Evolutionary conservation across 1,140 invertebrate species (phyloP), one percentile per base, ranked within the genome.

Genomic region (Maconellicoccus hirsutus): DNA sequence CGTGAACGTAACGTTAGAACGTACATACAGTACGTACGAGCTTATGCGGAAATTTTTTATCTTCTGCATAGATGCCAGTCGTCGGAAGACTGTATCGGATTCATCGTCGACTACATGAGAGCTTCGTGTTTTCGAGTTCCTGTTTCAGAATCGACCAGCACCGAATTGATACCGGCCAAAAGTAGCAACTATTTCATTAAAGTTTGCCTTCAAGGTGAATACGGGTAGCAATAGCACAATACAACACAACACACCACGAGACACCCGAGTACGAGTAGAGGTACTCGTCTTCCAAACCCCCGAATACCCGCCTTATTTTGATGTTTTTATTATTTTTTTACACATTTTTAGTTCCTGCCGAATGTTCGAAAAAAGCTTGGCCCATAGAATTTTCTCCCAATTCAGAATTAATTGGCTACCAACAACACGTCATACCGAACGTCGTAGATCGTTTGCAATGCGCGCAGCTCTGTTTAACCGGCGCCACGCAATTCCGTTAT

Each of bases 401-500:
- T 8, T 78, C 77, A 39, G 80, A 81, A 73, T 73, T 83, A 8
- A 74, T 76, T 0, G 82, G 81, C 16, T 79, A 77, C 71, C 79
- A 81, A 66, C 75, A 78, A 70, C 70, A 75, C 1, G 74, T 78
- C 0, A 70, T 81, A 0, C 71, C 74, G 1, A 77, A 77, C 29
- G 75, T 82, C 4, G 71, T 71, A 12, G 76, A 75, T 59, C 76
- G 78, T 61, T 76, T 75, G 75, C 69, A 77, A 29, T 83, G 82
- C 71, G 77, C 79, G 52, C 79, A 81, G 69, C 73, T 79, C 7
- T 83, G 82, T 66, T 72, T 82, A 0, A 73, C 75, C 12, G 78
- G 79, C 39, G 69, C 39, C 23, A 72, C n/a, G 2, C 63, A 72
- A 29, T 72, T 38, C 27, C 38, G 72, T 19, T 42, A 63, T 10